Evolutionary conservation across 1,140 invertebrate species (phyloP), one percentile per base, ranked within the genome.

Genomic region (Schmidtea mediterranea): DNA sequence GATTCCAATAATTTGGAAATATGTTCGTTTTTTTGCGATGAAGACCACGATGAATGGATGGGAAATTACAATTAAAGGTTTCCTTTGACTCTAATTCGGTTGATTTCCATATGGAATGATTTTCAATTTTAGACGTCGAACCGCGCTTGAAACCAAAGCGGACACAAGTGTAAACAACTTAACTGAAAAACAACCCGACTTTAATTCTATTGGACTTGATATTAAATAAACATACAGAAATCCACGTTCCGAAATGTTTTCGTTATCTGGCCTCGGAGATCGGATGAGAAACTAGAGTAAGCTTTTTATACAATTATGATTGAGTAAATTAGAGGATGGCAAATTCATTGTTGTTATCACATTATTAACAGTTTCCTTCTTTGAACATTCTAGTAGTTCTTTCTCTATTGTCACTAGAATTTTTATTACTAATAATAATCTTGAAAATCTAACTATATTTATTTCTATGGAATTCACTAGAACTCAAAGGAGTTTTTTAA

Each of bases 161-260:
- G 3, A 32, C 26, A 6, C 39, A 40, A n/a, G 15, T 40, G 39
- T 40, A 3, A 40, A n/a, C 8, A 40, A 21, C 15, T 36, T 65
- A 41, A 59, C 58, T 9, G 36, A 51, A 6, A 65, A 63, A 52
- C 61, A 65, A 50, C 51, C 60, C 47, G 58, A 64, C 26, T 65
- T 63, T 46, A 59, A 62, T 18, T 53, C 61, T 16, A 46, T 60
- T 57, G 58, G 62, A 26, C 51, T 65, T n/a, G 58, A 62, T 48
- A 59, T 65, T 24, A n/a, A 60, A 64, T 49, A 57, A 63, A 43
- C 56, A 59, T 1, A 56, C 56, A 1, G 55, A 62, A 45, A 55
- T 65, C n/a, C 13, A 62, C 62, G 2, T 65, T 65, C 48, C 51
- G 59, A 43, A 65, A 63, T 62, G 64, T 65, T 57, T 56, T 61